phyloP scores from a whole-genome alignment of 2,113 vertebrate species.

The Grantiella picta region DNA sequence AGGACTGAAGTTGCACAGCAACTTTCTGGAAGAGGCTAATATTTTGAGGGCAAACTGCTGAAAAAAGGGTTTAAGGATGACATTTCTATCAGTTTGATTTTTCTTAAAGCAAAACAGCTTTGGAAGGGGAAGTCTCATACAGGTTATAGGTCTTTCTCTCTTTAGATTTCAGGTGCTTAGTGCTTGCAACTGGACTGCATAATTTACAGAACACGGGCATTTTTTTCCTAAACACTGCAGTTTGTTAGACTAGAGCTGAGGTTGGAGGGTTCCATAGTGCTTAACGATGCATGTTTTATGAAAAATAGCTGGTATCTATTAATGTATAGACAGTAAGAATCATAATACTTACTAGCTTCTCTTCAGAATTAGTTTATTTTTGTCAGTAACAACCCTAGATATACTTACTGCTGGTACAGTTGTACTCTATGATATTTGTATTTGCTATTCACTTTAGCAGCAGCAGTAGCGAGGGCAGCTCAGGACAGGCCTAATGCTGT shows the following conservation, averaged over 20 bases:
- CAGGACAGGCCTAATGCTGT: conserved; percentile 78
- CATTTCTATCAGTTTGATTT: conserved; percentile 61
- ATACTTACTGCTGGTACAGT: conserved; percentile 99
- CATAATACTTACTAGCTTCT: conserved; percentile 86
- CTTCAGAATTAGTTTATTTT: conserved; percentile 86
- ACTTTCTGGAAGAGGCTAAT: conserved; percentile 64
- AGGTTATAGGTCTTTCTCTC: conserved; percentile 74
- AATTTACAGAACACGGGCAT: conserved; percentile 76
- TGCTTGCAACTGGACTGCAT: conserved; percentile 79
- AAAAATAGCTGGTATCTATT: conserved; percentile 99
- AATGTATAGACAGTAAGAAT: conserved; percentile 88
- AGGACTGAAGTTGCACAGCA: conserved; percentile 69
- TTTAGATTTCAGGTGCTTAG: conserved; percentile 74
- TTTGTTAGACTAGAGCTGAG: conserved; percentile 78
- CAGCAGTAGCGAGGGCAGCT: conserved; percentile 76
- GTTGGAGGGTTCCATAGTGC: conserved; percentile 84
- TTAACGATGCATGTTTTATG: conserved; percentile 85
- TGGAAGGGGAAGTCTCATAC: conserved; percentile 74
- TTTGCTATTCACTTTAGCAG: conserved; percentile 79
- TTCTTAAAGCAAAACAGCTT: conserved; percentile 63
- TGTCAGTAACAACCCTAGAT: conserved; percentile 89
- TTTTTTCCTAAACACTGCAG: conserved; percentile 80
- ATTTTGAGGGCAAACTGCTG: conserved; percentile 78
- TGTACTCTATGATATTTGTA: conserved; percentile 87
- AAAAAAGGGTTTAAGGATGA: conserved; percentile 70